A percentile compares a stretch with the other conserved stretches of the same genome.
Conservation (phyloP, 92 coral and sea anemone species). For the Zoanthus sansibaricus region DNA sequence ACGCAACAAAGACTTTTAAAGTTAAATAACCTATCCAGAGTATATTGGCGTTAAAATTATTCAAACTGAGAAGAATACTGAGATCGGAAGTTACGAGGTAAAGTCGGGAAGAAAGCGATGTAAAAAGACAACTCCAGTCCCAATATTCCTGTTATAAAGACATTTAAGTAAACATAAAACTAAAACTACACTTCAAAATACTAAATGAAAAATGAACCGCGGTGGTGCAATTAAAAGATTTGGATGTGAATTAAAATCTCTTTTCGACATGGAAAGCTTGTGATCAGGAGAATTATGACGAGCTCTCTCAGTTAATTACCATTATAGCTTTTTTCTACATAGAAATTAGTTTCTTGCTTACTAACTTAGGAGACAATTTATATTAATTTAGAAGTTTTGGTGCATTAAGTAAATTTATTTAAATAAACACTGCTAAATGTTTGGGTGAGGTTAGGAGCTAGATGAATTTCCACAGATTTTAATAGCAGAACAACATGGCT, state of each 20-base stretch:
- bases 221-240: not conserved
- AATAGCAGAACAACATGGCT: not conserved
- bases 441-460: not conserved
- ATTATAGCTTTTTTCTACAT: not conserved
- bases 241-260: not conserved
- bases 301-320: not conserved
- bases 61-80: no score
- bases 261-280: not conserved
- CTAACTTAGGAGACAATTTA: not conserved
- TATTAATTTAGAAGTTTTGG: not conserved
- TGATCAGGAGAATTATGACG: not conserved
- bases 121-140: no score
- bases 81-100: no score
- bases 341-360: not conserved
- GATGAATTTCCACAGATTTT: not conserved
- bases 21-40: no score
- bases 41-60: no score
- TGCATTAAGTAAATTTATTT: slow-evolving; percentile 18
- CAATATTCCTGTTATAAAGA: no score
- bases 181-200: no score
- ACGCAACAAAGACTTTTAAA: no score
- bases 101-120: no score
- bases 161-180: no score
- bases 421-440: slow-evolving; percentile 17
- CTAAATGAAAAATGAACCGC: no score